A percentile compares a stretch with the other conserved stretches of the same genome.
phyloP scores from a whole-genome alignment of 2,113 vertebrate genomes.

The Mionectes macconnelli region DNA sequence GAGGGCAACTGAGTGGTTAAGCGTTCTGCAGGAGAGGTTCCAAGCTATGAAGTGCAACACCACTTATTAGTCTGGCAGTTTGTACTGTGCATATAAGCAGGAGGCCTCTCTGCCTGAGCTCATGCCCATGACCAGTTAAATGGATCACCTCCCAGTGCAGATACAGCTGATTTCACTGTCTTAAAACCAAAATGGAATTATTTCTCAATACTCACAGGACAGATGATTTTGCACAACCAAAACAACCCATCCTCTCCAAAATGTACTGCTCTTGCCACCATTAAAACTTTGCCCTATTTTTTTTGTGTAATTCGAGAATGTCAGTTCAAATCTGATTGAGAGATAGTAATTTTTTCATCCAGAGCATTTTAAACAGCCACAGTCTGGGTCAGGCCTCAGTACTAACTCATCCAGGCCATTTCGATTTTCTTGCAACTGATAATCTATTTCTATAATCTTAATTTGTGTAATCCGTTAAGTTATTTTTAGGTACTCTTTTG shows the following conservation, averaged over 20 bases:
- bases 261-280: not conserved
- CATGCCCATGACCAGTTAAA: not conserved
- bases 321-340: not conserved
- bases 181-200: not conserved
- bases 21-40: not conserved
- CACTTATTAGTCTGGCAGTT: not conserved
- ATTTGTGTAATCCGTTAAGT: not conserved
- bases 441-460: not conserved
- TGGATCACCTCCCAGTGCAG: not conserved
- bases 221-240: not conserved
- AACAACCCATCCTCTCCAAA: not conserved
- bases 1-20: not conserved
- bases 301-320: not conserved
- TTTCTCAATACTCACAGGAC: not conserved
- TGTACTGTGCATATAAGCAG: not conserved
- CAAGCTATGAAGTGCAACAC: not conserved
- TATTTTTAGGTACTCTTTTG: constrained; percentile 6
- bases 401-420: not conserved
- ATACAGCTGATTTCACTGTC: not conserved
- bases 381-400: not conserved
- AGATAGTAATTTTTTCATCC: not conserved
- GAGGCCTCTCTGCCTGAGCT: not conserved
- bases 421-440: not conserved
- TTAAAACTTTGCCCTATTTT: not conserved
- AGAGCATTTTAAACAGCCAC: not conserved